phyloP scores from a whole-genome alignment of 2,888 invertebrate genomes.

The Philereme vetulata region DNA sequence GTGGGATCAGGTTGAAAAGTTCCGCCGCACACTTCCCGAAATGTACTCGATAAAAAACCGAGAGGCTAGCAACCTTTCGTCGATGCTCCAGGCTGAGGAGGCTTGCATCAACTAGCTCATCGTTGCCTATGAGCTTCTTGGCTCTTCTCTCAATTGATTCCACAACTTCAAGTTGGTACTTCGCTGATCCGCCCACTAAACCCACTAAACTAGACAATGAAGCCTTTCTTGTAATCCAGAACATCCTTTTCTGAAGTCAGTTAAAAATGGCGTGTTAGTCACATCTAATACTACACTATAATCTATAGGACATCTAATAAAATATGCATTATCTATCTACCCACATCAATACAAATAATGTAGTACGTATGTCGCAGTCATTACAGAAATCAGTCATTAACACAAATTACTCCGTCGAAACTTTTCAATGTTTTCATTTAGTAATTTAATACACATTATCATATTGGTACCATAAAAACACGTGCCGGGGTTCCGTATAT shows the following conservation, averaged over 20 bases:
- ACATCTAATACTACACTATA: not conserved
- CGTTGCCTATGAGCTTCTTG: no score
- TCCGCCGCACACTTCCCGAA: no score
- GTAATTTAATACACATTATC: slow-evolving; percentile 33
- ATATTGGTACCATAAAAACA: slow-evolving; percentile 5
- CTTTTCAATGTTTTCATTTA: slow-evolving; percentile 20
- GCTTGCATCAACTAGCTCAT: no score
- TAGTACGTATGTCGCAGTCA: slow-evolving; percentile 19
- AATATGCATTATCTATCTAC: slow-evolving; percentile 8
- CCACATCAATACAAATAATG: slow-evolving; percentile 2
- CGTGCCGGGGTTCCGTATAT: slow-evolving; percentile 9
- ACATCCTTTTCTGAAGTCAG: not conserved
- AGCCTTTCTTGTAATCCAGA: no score
- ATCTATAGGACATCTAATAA: not conserved
- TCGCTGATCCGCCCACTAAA: no score
- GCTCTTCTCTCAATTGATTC: no score
- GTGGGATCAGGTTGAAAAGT: no score
- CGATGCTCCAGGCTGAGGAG: no score
- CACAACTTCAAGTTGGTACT: no score
- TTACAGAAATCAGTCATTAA: slow-evolving; percentile 29
- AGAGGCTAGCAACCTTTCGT: no score
- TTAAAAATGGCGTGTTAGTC: slow-evolving; percentile 3
- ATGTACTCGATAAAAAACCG: no score
- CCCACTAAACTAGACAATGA: no score
- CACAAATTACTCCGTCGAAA: slow-evolving; percentile 23